Base-by-base conservation (phyloP, 1,140 invertebrate genomes). In the Sweltsa coloradensis region DNA sequence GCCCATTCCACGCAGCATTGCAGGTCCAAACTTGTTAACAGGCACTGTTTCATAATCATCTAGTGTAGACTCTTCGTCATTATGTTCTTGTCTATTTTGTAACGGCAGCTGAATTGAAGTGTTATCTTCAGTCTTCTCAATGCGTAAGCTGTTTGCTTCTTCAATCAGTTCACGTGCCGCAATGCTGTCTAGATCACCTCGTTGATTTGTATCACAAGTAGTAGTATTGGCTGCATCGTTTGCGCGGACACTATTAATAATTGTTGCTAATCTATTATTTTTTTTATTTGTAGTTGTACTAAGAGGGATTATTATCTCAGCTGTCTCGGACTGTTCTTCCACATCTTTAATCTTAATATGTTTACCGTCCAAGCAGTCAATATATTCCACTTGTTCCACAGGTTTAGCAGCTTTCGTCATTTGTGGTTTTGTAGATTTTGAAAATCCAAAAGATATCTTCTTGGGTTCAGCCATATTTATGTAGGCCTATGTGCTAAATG, bases 1-100 rank as follows among this genome's bases (percentile, higher is more conserved):
- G 1, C 92, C 92, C 92, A 97, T 97, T 26, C 93, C 93, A 56
- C 90, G 66, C 13, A 97, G 67, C 82, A 96, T 85, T 4, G 92
- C 93, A 55, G 89, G 52, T 5, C 93, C 93, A 82, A 82, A 97
- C 37, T 85, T 74, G 60, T 79, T 75, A 37, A 97, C 78, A 2
- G 92, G 92, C 41, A 95, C 78, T 54, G 76, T 70, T 57, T 95
- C 89, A 73, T 96, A 97, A 69, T 96, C 88, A 52, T 89, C 84
- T 25, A 89, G 59, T 4, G 80, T 80, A 16, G 86, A 76, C 75
- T 79, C n/a, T n/a, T n/a, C n/a, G n/a, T n/a, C n/a, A n/a, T n/a
- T n/a, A n/a, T n/a, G n/a, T n/a, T n/a, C n/a, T n/a, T n/a, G n/a
- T n/a, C n/a, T n/a, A n/a, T n/a, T n/a, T n/a, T n/a, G n/a, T n/a